Conservation (phyloP, 64 coral and sea anemone genomes). For the Montipora sp. region DNA sequence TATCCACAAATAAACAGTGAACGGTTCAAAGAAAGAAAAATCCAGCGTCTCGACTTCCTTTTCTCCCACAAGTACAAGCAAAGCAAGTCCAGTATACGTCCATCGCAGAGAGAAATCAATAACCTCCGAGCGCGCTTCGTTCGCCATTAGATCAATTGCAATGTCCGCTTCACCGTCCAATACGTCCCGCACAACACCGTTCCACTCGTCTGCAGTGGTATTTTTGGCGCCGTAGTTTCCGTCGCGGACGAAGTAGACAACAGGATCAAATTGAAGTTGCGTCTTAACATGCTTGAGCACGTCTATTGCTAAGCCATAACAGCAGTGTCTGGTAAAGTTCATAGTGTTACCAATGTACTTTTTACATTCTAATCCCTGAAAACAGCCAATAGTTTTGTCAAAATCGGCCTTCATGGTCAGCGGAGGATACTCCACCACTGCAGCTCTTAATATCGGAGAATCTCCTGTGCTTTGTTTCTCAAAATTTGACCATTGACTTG, state of each 20-base stretch:
- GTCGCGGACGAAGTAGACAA: conserved; percentile 86
- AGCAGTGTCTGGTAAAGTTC: conserved; percentile 66
- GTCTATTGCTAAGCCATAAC: conserved; percentile 91
- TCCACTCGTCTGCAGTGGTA: conserved; percentile 67
- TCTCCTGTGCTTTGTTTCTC: conserved; percentile 1
- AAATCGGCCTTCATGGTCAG: conserved; percentile 82
- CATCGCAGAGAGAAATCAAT: conserved; percentile 88
- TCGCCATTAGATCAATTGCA: conserved; percentile 92
- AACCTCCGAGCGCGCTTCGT: conserved; percentile 82
- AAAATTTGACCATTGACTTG: not conserved
- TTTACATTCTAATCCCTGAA: conserved; percentile 70
- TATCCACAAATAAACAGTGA: conserved; percentile 80
- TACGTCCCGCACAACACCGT: conserved; percentile 81
- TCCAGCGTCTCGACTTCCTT: conserved; percentile 75
- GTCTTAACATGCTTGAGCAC: conserved; percentile 73
- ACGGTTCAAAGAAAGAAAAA: conserved; percentile 84
- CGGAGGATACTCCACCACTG: conserved; percentile 91
- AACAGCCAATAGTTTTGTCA: conserved; percentile 47
- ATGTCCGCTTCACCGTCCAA: conserved; percentile 71
- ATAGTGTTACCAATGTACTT: conserved; percentile 29
- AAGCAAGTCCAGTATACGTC: conserved; percentile 80
- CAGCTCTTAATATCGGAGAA: conserved; percentile 54
- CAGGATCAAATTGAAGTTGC: conserved; percentile 78
- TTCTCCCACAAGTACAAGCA: conserved; percentile 88
- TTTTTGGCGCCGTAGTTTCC: conserved; percentile 92